Base-by-base conservation (phyloP, 2,113 vertebrate species). In the Tor tambroides region DNA sequence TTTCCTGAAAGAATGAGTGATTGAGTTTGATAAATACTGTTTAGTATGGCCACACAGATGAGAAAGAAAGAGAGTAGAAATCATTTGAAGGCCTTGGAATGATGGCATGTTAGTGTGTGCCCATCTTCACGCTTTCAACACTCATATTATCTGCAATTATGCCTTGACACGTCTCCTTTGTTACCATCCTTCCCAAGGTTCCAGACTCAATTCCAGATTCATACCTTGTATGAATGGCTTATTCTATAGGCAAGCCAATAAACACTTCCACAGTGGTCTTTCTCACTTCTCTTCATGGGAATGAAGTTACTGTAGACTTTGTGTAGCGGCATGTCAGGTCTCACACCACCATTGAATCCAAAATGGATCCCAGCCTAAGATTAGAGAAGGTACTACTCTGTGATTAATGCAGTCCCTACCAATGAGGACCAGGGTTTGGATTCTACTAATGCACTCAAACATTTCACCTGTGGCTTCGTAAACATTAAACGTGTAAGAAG, bases 11-110 rank as follows among this genome's bases (percentile, higher is more conserved):
- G 91, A 93, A 92, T 96, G 95, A 95, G 91, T 93, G 86, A 87
- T 77, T 96, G 95, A 96, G 17, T 96, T 95, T 92, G 96, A 96
- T 97, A 96, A 98, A 98, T 97, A 99, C 95, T 94, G 94, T 93
- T 94, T 87, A 93, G 92, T 93, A 92, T 95, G 96, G 95, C 95
- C 94, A 95, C 95, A 96, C 94, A 94, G 95, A 95, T 95, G 94
- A 96, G 74, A 85, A 59, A 80, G 59, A 85, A 71, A 63, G 56
- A 76, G 61, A 86, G 95, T 95, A 95, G 83, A 87, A 93, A 83
- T 84, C 85, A 91, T 74, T 91, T 89, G 76, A 81, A 80, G 78
- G 95, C 96, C 93, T 95, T 94, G 94, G 94, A 95, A 94, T 94
- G 94, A 95, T 94, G 96, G 96, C 96, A 96, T 92, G 93, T 92